Conservation (phyloP, 1,140 invertebrate genomes). For the Meloidogyne hapla region DNA sequence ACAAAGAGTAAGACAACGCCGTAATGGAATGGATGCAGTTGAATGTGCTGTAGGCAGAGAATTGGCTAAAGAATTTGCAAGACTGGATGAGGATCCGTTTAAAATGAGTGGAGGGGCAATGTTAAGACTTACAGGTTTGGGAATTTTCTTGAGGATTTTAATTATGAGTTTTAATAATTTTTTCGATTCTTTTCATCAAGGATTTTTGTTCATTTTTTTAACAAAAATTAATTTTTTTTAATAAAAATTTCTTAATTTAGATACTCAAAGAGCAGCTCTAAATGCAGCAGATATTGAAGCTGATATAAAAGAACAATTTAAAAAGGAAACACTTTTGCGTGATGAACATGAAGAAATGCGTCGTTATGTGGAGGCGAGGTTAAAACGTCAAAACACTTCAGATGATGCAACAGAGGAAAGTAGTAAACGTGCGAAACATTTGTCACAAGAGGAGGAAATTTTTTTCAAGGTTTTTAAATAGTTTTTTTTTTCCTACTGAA, state of each 20-base stretch:
- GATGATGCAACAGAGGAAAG: constrained; percentile 1
- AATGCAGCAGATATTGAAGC: constrained; percentile 58
- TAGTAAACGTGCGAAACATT: constrained; percentile 11
- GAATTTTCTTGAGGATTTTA: not conserved
- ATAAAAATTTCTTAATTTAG: constrained; percentile 1
- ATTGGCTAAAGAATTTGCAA: constrained; percentile 52
- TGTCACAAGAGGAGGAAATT: constrained; percentile 21
- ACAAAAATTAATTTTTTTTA: not conserved
- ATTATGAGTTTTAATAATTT: too few species aligned
- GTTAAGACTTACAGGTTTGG: constrained; percentile 41
- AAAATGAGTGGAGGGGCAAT: constrained; percentile 54
- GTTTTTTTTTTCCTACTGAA: too few species aligned
- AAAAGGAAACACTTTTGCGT: constrained; percentile 59
- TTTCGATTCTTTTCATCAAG: not conserved
- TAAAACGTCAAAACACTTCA: constrained; percentile 6
- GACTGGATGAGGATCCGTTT: constrained; percentile 60
- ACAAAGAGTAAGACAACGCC: constrained; percentile 50
- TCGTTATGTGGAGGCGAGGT: constrained; percentile 40
- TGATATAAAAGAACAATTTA: constrained; percentile 62
- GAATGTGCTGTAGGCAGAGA: constrained; percentile 62
- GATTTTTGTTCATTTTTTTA: not conserved
- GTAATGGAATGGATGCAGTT: constrained; percentile 57
- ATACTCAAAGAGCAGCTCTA: constrained; percentile 51
- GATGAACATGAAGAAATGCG: constrained; percentile 62
- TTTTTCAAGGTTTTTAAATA: not conserved